phyloP scores from a whole-genome alignment of 1,140 invertebrate species.

The Scaptomyza hsui region DNA sequence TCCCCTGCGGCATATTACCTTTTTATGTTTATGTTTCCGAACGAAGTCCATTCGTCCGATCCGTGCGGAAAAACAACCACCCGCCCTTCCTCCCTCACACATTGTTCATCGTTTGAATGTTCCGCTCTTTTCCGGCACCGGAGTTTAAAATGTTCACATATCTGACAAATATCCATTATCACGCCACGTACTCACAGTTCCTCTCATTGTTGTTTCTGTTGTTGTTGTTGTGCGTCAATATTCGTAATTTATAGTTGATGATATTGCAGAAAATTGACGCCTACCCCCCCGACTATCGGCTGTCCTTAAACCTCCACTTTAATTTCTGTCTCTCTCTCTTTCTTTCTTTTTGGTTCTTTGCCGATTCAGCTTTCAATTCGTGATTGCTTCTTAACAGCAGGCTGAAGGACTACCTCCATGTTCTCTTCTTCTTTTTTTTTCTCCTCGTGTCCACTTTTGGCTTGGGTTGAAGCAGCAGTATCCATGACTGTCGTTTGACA shows the following conservation, averaged over 20 bases:
- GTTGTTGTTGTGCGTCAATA: conserved; percentile 68
- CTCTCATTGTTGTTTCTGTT: too few relatives aligned
- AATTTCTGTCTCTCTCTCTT: conserved; percentile 26
- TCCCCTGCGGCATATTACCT: conserved; percentile 77
- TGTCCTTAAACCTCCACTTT: conserved; percentile 2
- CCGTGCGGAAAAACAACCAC: conserved; percentile 46
- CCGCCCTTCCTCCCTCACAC: neutral
- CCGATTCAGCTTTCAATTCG: conserved; percentile 79
- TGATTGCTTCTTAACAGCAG: conserved; percentile 76
- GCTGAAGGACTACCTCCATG: conserved; percentile 12
- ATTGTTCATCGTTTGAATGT: neutral
- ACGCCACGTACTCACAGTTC: conserved; percentile 69
- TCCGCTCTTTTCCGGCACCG: conserved; percentile 34
- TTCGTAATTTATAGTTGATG: conserved; percentile 83
- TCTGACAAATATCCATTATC: conserved; percentile 83
- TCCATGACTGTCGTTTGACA: conserved; percentile 56
- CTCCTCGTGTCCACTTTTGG: conserved; percentile 24
- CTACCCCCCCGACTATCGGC: neutral
- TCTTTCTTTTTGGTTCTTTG: conserved; percentile 34
- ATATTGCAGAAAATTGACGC: conserved; percentile 73
- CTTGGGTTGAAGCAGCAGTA: conserved; percentile 2
- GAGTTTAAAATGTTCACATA: conserved; percentile 80
- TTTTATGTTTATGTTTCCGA: conserved; percentile 78
- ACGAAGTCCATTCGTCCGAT: conserved; percentile 42
- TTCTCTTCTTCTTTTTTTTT: neutral